Conservation (phyloP, 2,113 vertebrate species). For the Alligator mississippiensis region DNA sequence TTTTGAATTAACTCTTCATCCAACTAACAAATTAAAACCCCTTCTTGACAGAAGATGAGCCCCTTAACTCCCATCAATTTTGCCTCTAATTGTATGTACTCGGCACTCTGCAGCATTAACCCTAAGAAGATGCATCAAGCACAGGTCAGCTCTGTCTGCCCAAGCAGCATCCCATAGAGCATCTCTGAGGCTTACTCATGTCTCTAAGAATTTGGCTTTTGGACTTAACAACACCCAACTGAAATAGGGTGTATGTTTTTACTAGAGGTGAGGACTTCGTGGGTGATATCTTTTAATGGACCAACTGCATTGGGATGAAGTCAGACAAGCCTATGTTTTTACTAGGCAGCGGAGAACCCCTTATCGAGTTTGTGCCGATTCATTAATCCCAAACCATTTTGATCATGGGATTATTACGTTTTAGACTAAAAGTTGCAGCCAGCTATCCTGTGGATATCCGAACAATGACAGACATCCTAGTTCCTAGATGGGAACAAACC, state of each 20-base stretch:
- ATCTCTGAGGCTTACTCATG: neutral
- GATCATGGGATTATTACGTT: conserved; percentile 25
- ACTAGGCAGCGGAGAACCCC: conserved; percentile 5
- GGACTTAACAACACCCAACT: neutral
- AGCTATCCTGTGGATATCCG: conserved; percentile 54
- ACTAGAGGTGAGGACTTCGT: too few relatives aligned
- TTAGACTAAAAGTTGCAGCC: conserved; percentile 49
- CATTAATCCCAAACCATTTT: conserved; percentile 29
- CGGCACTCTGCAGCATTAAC: conserved; percentile 34
- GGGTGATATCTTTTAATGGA: neutral
- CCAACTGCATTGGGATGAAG: too few relatives aligned
- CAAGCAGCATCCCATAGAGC: neutral
- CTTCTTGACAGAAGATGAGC: neutral
- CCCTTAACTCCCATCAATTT: conserved; percentile 25
- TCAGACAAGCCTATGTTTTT: neutral
- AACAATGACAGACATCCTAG: conserved; percentile 15
- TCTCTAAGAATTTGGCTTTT: neutral
- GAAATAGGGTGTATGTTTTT: too few relatives aligned
- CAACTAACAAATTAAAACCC: neutral
- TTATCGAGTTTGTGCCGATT: neutral
- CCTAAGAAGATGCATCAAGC: neutral
- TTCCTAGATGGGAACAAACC: neutral
- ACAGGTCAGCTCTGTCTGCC: neutral
- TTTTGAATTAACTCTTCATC: neutral
- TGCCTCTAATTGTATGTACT: neutral